Base-by-base conservation (phyloP, 2,797 vertebrate genomes). In the Chelon auratus region DNA sequence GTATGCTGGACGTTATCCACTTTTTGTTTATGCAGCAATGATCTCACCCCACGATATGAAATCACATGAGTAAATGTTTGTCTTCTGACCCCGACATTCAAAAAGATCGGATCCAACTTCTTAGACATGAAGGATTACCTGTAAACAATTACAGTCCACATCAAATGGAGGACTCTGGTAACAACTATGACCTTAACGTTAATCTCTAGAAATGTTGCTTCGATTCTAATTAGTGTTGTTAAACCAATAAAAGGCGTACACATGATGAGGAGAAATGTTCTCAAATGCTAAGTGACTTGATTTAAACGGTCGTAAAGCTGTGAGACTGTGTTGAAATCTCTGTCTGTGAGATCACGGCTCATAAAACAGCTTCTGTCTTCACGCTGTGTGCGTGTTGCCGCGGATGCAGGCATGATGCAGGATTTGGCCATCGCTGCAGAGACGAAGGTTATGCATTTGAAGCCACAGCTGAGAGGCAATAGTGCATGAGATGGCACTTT, bases 371-470 rank as follows among this genome's bases (percentile, higher is more conserved):
- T 50, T 53, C 36, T 7, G 30, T 45, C 51, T 33, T 24, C 0
- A 0, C 20, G 30, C n/a, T 51, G 54, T 11, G 51, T 64, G 12
- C 14, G 40, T 13, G 40, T 39, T 53, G 18, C 10, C 33, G n/a
- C 9, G 12, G 24, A 62, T 50, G 48, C 26, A 56, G 40, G n/a
- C 5, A 1, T 2, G 42, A 58, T 15, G 68, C 24, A 67, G 56
- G 24, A 14, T 78, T 52, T 65, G 22, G 45, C 45, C 10, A 22
- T 17, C 20, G 1, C 17, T 10, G 51, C 45, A 56, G 5, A 65
- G 13, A 55, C 3, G 18, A 69, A 33, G 62, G 12, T 50, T 22
- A 5, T 17, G 13, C 51, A 39, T 78, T 77, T 72, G 9, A 48
- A 50, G 51, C 66, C 66, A 43, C 54, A 67, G 47, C 37, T 15